phyloP scores from a whole-genome alignment of 2,888 invertebrate species.

The Psylliodes chrysocephalus region DNA sequence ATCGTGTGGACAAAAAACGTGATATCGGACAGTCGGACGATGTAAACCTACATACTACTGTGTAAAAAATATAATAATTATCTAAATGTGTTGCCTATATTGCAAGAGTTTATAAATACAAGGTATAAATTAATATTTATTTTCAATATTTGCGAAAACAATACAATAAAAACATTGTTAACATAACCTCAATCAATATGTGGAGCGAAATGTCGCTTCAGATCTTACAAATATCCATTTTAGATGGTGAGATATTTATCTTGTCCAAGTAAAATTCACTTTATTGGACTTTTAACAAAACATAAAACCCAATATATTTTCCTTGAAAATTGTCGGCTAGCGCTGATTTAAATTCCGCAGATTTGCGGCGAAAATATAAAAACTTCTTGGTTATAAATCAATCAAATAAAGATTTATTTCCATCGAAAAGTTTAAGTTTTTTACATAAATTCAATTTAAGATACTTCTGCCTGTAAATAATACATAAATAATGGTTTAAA shows the following conservation, averaged over 20 bases:
- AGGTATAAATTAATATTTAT: too few relatives aligned
- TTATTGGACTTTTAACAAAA: constrained; percentile 13
- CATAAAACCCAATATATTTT: constrained; percentile 4
- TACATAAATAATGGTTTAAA: too few relatives aligned
- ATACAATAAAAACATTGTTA: background rate
- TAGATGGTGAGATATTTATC: background rate
- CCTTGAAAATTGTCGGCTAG: background rate
- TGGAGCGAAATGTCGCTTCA: background rate
- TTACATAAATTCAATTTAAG: background rate
- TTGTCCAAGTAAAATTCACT: background rate
- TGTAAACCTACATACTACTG: too few relatives aligned
- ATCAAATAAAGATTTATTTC: background rate
- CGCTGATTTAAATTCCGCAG: constrained; percentile 6
- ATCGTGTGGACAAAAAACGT: too few relatives aligned
- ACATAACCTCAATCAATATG: background rate
- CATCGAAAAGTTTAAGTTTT: background rate
- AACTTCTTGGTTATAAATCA: constrained; percentile 3
- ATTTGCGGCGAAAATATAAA: constrained; percentile 5
- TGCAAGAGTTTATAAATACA: too few relatives aligned
- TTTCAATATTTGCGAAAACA: too few relatives aligned
- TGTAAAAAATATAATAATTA: too few relatives aligned
- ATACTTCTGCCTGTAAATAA: background rate
- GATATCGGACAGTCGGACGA: too few relatives aligned
- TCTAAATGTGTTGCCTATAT: too few relatives aligned
- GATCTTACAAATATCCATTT: background rate